Evolutionary conservation across 2,113 vertebrate genomes (phyloP), one percentile per base, ranked within the genome.

Genomic region (Sporophila hypoxantha): DNA sequence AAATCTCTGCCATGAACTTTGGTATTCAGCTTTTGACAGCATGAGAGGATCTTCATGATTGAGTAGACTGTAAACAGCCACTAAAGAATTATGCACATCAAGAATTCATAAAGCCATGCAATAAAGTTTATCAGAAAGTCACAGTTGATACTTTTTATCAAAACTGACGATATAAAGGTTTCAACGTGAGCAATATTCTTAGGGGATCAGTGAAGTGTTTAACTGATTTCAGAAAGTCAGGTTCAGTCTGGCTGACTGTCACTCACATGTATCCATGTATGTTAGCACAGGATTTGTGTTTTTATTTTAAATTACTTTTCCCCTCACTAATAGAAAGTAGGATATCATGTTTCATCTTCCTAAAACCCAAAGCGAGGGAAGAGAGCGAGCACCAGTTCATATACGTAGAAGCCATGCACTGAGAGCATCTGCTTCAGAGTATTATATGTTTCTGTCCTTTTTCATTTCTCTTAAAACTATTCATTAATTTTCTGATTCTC

Each of bases 401-500:
- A 82, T 32, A 57, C 1, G 0, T n/a, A n/a, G 30, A 46, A 76
- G 29, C 49, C 32, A 42, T 46, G 46, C 32, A 61, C 46, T 67
- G 56, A 68, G n/a, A 79, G 47, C 37, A 30, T 76, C 73, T 78
- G 16, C 66, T 84, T 88, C 64, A 62, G 34, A 69, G 59, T 60
- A 79, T 88, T 91, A 79, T 6, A 73, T 39, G 46, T 65, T 75
- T 85, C 71, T 57, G 34, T 74, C 18, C 27, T 90, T 94, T 92
- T 87, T 70, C 59, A 88, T 88, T 94, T 93, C n/a, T 90, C 39
- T 87, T 88, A 87, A 91, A 91, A 91, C 78, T 94, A 82, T 91
- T 93, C 50, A 93, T 92, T 95, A 95, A 83, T 89, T 92, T 94
- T 91, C 46, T 73, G 62, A 87, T 73, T 87, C 91, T 93, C 46